Evolutionary conservation across 1,140 invertebrate species (phyloP).

Genomic region (Adelges cooleyi): DNA sequence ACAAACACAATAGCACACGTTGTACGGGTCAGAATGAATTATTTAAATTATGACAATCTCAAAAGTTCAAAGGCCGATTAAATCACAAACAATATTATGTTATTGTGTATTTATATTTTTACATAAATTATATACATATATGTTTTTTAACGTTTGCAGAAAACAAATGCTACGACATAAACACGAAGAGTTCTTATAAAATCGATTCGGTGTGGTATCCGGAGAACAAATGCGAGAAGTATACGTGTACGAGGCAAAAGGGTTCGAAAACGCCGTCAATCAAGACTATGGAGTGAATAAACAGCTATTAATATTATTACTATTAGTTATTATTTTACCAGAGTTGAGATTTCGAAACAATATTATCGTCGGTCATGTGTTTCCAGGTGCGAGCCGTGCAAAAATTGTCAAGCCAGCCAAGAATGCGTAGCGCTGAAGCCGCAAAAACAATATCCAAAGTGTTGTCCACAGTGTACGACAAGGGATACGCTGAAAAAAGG

Average conservation of each 20-base stretch:
- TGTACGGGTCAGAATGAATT: too few relatives aligned
- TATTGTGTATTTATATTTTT: too few relatives aligned
- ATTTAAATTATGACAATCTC: too few relatives aligned
- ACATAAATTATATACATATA: too few relatives aligned
- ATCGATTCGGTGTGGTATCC: conserved; percentile 3
- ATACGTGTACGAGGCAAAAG: background rate
- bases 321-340: too few relatives aligned
- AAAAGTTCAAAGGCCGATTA: too few relatives aligned
- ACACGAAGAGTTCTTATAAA: background rate
- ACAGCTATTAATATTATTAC: too few relatives aligned
- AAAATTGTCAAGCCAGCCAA: background rate
- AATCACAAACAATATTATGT: too few relatives aligned
- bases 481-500: background rate
- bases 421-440: background rate
- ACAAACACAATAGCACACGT: too few relatives aligned
- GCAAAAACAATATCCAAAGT: background rate
- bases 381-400: background rate
- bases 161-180: conserved; percentile 3
- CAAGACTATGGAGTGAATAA: conserved; percentile 9
- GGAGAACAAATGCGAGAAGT: background rate
- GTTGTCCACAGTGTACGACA: background rate
- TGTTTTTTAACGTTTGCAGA: background rate
- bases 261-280: background rate
- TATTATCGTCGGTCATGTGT: too few relatives aligned
- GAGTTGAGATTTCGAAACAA: too few relatives aligned